phyloP scores from a whole-genome alignment of 2,888 invertebrate genomes.

The Eugnorisma glareosa region DNA sequence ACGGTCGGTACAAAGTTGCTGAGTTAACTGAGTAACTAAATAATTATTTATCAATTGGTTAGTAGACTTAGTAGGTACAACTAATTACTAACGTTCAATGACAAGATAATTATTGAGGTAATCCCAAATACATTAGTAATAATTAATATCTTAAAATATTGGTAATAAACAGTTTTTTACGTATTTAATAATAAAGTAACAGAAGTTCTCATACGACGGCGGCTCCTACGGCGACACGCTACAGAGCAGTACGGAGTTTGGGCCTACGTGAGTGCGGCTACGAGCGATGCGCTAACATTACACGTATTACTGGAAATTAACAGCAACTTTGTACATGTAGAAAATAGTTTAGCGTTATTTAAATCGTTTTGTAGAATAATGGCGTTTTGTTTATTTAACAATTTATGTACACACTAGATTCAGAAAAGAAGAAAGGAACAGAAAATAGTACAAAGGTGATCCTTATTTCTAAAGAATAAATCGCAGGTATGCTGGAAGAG shows the following conservation, averaged over 20 bases:
- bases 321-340: background rate
- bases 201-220: slow-evolving; percentile 10
- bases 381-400: too few relatives aligned
- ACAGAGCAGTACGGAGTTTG: slow-evolving; percentile 19
- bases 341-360: background rate
- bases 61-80: too few relatives aligned
- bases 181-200: background rate
- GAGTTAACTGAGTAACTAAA: background rate
- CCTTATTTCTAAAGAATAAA: too few relatives aligned
- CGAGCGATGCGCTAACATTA: too few relatives aligned
- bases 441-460: too few relatives aligned
- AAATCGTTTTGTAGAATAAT: background rate
- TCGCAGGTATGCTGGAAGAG: too few relatives aligned
- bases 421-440: too few relatives aligned
- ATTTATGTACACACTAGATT: too few relatives aligned
- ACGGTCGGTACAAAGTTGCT: background rate
- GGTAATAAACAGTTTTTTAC: background rate
- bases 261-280: slow-evolving; percentile 25
- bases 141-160: background rate
- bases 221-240: background rate
- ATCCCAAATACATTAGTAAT: background rate
- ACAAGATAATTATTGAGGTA: background rate
- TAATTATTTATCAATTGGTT: background rate
- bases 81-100: slow-evolving; percentile 6
- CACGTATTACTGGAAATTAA: background rate